Percentiles rank a stretch among this genome's conserved stretches.
phyloP scores from a whole-genome alignment of 2,888 invertebrate genomes.

The Adineta ricciae region DNA sequence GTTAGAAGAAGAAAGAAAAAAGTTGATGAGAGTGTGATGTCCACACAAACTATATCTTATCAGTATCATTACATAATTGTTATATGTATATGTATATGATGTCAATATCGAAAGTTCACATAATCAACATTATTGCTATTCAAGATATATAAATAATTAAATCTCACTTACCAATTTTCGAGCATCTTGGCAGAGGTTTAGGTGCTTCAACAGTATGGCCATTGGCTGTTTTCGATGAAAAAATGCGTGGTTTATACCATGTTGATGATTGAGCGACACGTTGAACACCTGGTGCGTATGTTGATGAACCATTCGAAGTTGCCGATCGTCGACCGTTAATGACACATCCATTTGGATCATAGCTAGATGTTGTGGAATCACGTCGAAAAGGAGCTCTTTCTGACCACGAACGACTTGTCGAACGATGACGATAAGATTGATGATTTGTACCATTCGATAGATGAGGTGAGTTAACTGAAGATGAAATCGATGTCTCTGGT shows the following conservation, averaged over 20 bases:
- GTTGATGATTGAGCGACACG: constrained; percentile 10
- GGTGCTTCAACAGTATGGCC: background rate
- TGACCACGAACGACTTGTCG: background rate
- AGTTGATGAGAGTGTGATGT: background rate
- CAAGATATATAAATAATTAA: background rate
- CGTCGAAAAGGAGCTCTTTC: background rate
- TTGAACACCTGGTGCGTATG: background rate
- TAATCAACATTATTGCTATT: background rate
- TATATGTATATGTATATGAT: background rate
- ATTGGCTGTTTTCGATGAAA: background rate
- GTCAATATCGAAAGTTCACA: background rate
- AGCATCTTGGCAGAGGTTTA: background rate
- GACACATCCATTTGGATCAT: background rate
- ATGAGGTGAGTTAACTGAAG: background rate
- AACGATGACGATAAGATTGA: background rate
- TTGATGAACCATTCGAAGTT: background rate
- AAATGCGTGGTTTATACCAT: background rate
- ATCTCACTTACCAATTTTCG: background rate
- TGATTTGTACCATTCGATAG: background rate
- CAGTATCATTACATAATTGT: background rate
- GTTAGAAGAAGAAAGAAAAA: background rate
- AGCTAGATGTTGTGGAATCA: background rate
- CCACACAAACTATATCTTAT: background rate
- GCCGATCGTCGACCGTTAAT: background rate
- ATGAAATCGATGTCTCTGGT: background rate